A percentile compares a stretch with the other conserved stretches of the same genome.
Conservation (phyloP, 2,113 vertebrate species). For the Reinhardtius hippoglossoides region DNA sequence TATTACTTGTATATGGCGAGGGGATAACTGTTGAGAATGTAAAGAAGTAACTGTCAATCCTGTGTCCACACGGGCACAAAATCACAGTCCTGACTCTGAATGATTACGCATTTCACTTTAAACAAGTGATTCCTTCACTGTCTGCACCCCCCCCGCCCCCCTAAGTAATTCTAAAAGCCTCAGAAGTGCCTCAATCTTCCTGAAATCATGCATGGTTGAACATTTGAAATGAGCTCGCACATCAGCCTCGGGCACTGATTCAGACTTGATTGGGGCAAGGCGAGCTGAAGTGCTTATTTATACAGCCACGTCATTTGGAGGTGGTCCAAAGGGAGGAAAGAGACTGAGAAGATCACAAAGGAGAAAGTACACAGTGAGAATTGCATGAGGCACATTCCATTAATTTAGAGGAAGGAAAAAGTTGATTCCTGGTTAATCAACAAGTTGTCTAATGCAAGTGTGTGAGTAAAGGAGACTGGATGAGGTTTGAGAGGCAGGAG, state of each 20-base stretch:
- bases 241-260: conserved; percentile 91
- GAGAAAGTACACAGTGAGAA: conserved; percentile 76
- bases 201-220: conserved; percentile 96
- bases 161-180: conserved; percentile 72
- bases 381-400: conserved; percentile 83
- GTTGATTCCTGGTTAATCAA: conserved; percentile 86
- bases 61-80: conserved; percentile 39
- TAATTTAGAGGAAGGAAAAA: conserved; percentile 72
- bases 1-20: neutral
- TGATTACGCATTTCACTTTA: conserved; percentile 41
- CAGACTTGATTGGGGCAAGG: conserved; percentile 96
- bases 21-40: conserved; percentile 35
- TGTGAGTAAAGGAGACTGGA: conserved; percentile 57
- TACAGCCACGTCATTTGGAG: conserved; percentile 90
- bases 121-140: conserved; percentile 60
- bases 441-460: conserved; percentile 86
- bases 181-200: conserved; percentile 90
- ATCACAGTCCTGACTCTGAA: conserved; percentile 14
- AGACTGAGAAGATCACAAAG: conserved; percentile 80
- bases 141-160: conserved; percentile 24
- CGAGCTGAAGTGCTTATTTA: conserved; percentile 94
- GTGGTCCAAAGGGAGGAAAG: conserved; percentile 78
- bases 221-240: conserved; percentile 97
- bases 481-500: conserved; percentile 70
- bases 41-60: conserved; percentile 34